Evolutionary conservation across 2,113 vertebrate genomes (phyloP).

Genomic region (Notarius quadriscutis): DNA sequence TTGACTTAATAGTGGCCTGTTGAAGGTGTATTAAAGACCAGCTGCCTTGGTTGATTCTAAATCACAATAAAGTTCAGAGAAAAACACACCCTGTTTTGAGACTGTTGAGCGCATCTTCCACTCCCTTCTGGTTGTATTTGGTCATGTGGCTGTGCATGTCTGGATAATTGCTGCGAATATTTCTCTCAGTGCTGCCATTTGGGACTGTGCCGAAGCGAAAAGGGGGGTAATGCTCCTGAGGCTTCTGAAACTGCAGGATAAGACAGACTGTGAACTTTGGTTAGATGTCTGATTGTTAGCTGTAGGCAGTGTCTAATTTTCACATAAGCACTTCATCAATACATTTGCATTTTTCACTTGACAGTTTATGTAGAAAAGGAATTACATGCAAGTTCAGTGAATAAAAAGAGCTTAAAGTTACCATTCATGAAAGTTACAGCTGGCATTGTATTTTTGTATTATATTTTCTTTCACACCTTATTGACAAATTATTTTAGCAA

Average conservation of each 20-base stretch:
- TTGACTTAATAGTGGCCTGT: slow-evolving; percentile 14
- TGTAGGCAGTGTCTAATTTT: neutral
- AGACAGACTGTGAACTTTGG: slow-evolving; percentile 40
- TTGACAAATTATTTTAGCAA: slow-evolving; percentile 7
- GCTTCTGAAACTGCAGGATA: slow-evolving; percentile 87
- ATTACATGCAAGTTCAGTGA: slow-evolving; percentile 38
- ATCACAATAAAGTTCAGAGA: slow-evolving; percentile 21
- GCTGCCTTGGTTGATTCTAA: slow-evolving; percentile 29
- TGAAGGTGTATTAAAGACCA: slow-evolving; percentile 37
- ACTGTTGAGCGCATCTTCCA: slow-evolving; percentile 93
- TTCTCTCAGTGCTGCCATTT: slow-evolving; percentile 96
- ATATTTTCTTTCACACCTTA: slow-evolving; percentile 20
- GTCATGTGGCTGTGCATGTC: slow-evolving; percentile 99
- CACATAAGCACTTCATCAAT: no score
- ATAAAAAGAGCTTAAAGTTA: neutral
- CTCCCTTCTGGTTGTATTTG: slow-evolving; percentile 96
- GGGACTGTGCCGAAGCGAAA: slow-evolving; percentile 97
- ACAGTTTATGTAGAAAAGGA: neutral
- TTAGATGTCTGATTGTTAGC: slow-evolving; percentile 10
- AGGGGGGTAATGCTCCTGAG: slow-evolving; percentile 94
- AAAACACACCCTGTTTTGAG: slow-evolving; percentile 87
- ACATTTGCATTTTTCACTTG: neutral
- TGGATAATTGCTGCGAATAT: slow-evolving; percentile 97
- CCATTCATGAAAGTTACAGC: neutral
- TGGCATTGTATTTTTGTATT: neutral